A percentile compares a stretch with the other conserved stretches of the same genome.
Conservation (phyloP, 2,113 vertebrate genomes). For the Corythaixoides concolor region DNA sequence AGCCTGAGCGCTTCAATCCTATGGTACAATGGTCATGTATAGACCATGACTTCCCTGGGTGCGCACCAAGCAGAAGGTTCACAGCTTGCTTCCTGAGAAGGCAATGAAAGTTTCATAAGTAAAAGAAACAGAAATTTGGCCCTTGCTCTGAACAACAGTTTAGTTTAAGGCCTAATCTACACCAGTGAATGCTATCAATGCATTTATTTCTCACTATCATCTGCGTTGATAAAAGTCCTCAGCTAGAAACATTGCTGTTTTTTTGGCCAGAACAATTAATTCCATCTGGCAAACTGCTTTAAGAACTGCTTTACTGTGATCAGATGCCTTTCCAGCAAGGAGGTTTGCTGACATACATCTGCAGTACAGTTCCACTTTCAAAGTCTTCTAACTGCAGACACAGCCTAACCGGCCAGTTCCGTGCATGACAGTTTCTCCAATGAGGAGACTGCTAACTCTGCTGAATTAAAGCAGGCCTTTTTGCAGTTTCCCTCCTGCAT, state of each 20-base stretch:
- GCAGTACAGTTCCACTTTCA: background rate
- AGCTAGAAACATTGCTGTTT: background rate
- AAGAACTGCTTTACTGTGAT: background rate
- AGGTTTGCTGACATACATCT: background rate
- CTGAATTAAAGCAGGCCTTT: background rate
- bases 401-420: background rate
- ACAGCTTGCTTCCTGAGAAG: background rate
- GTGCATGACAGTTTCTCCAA: background rate
- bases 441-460: background rate
- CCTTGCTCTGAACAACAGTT: background rate
- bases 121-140: background rate
- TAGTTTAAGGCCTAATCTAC: background rate
- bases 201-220: background rate
- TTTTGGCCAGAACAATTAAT: background rate
- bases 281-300: background rate
- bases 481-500: background rate
- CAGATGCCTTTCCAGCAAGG: background rate
- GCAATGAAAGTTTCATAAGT: background rate
- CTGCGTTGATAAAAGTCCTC: background rate
- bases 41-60: background rate
- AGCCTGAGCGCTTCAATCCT: background rate
- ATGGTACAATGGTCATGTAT: fast-evolving
- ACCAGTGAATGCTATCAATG: background rate
- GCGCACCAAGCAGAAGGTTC: background rate
- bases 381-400: background rate